These are phyloP conservation scores for Petroica traversi DNA, from an alignment of 2,113 vertebrate species.

Conservation along the genomic window DNA sequence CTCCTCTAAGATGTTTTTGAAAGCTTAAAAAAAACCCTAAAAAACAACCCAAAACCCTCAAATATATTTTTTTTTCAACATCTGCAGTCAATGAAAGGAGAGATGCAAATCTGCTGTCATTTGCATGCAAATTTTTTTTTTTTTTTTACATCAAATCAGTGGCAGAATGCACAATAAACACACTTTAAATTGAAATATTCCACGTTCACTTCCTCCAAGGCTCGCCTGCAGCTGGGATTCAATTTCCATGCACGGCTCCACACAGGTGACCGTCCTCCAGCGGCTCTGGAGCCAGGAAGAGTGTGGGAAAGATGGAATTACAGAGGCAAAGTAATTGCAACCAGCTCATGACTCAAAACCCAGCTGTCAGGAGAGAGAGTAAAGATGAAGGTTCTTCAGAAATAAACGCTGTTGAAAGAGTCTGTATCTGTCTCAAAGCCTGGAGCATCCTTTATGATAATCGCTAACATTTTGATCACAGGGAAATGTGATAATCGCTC, in stretches of 20 bases:
- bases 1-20: constrained; percentile 32
- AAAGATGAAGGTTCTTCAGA: constrained; percentile 41
- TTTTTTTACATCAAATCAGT: constrained; percentile 55
- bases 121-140: constrained; percentile 59
- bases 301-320: constrained; percentile 48
- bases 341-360: constrained; percentile 50
- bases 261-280: constrained; percentile 58
- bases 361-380: constrained; percentile 29
- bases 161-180: constrained; percentile 61
- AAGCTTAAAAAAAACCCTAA: background rate
- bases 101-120: constrained; percentile 61
- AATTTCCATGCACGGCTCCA: constrained; percentile 33
- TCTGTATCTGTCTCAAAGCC: constrained; percentile 28
- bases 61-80: constrained; percentile 41
- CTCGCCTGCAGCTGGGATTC: constrained; percentile 57
- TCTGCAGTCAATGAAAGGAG: constrained; percentile 65
- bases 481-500: background rate
- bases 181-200: constrained; percentile 61
- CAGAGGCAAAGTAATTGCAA: constrained; percentile 55
- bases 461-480: constrained; percentile 38
- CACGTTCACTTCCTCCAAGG: constrained; percentile 59
- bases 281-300: constrained; percentile 42
- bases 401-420: constrained; percentile 45
- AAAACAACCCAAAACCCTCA: background rate
- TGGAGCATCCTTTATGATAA: constrained; percentile 27